Evolutionary conservation across 2,888 invertebrate genomes (phyloP), one percentile per base, ranked within the genome.

Genomic region (Caenorhabditis sp.): DNA sequence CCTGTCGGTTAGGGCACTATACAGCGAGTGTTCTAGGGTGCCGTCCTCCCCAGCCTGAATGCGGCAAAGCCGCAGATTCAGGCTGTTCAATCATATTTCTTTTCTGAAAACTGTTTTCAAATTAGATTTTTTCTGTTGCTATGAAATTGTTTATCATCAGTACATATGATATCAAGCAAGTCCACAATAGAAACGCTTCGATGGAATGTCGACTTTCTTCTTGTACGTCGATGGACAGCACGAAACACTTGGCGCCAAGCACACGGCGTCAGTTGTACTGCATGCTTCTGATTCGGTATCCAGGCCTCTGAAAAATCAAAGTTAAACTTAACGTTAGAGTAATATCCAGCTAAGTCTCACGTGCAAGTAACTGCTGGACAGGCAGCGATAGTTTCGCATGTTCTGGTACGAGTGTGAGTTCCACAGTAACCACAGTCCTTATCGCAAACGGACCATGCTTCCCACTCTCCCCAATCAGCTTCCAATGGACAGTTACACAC

Each of bases 341-440:
- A 3, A 9, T 8, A 11, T 26, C 18, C 15, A 58, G n/a, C n/a
- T n/a, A n/a, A n/a, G n/a, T n/a, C 68, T 24, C n/a, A 79, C 79
- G 58, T 61, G 79, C 79, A 79, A 55, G 47, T 51, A 5, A 28
- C 67, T 4, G 32, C 53, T n/a, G 79, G 79, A 22, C 80, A 80
- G 18, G 37, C 62, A 13, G 37, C 28, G 11, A 80, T 24, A 18
- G 37, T 56, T 18, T 47, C 32, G 20, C 80, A 80, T 47, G 26
- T 40, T 80, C 80, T 72, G 24, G 72, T 80, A 18, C 80, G 58
- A 15, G 68, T 58, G 20, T 74, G 80, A 11, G 60, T 56, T 44
- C 80, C 80, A 44, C 80, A 80, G 61, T 60, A 80, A 24, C 80
- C 80, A 32, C 80, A 80, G 22, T 80, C 72, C 40, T 71, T 65